These are phyloP conservation scores for Heliornis fulica DNA, from an alignment of 2,113 vertebrate species.

Conservation along the genomic window DNA sequence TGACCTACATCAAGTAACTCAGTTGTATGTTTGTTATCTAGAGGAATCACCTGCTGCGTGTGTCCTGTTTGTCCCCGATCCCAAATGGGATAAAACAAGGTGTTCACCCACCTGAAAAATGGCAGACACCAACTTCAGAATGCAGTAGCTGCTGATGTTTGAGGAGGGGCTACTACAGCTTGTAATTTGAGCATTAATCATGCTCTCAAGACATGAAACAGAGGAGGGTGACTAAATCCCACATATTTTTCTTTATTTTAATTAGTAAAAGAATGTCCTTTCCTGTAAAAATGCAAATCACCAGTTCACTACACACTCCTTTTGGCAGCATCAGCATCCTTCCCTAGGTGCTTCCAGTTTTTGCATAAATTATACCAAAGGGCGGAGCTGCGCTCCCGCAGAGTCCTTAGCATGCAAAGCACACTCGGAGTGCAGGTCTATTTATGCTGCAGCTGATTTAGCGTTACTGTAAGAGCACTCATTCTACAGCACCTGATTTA, in stretches of 20 bases:
- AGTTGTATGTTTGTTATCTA: not conserved
- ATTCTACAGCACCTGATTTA: not conserved
- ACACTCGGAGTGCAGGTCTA: conserved; percentile 1
- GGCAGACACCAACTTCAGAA: not conserved
- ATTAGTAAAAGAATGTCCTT: not conserved
- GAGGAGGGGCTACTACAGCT: not conserved
- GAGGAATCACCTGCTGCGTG: not conserved
- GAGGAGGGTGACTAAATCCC: not conserved
- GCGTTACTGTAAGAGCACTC: not conserved
- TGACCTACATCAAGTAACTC: not conserved
- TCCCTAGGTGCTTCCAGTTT: conserved; percentile 12
- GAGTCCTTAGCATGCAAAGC: conserved; percentile 36
- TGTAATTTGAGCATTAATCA: conserved; percentile 36
- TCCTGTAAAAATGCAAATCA: conserved; percentile 2
- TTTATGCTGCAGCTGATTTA: conserved; percentile 38
- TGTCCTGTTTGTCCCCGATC: not conserved
- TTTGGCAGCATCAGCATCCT: conserved; percentile 32
- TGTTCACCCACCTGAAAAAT: not conserved
- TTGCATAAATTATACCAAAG: not conserved
- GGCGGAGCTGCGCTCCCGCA: not conserved
- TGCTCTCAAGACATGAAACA: not conserved
- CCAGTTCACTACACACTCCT: not conserved
- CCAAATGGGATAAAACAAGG: not conserved
- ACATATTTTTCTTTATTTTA: conserved; percentile 30
- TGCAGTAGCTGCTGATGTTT: not conserved